A percentile compares a stretch with the other conserved stretches of the same genome.
phyloP scores from a whole-genome alignment of 1,140 invertebrate genomes.

The Pissodes strobi region DNA sequence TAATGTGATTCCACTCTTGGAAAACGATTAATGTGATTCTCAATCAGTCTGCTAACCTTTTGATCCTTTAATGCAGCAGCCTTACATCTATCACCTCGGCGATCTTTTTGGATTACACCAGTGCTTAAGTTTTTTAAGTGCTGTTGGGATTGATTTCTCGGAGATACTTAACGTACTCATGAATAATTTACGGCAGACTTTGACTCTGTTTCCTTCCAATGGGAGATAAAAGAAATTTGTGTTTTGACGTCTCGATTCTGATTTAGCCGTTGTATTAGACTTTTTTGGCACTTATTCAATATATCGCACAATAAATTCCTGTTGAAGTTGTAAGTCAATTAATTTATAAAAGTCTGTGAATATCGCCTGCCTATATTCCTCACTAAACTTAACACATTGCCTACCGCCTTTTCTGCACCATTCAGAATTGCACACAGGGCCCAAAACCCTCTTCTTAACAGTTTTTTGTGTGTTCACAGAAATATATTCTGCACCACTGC shows the following conservation, averaged over 20 bases:
- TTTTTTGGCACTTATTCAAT: neutral
- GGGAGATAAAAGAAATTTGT: neutral
- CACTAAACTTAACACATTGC: neutral
- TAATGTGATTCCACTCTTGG: neutral
- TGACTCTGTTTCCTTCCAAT: neutral
- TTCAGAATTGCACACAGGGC: neutral
- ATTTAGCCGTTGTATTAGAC: neutral
- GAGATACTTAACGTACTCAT: neutral
- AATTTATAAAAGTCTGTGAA: no score
- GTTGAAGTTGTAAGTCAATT: no score
- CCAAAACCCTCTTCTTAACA: neutral
- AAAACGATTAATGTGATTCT: conserved; percentile 3
- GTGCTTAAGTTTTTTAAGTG: neutral
- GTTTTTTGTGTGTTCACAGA: conserved; percentile 7
- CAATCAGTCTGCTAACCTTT: neutral
- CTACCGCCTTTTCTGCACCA: conserved; percentile 13
- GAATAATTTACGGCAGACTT: neutral
- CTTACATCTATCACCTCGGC: neutral
- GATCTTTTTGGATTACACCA: neutral
- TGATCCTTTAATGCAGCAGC: neutral
- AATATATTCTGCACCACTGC: neutral
- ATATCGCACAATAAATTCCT: neutral
- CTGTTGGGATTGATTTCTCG: neutral
- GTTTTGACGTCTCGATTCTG: neutral
- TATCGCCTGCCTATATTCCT: no score